Evolutionary conservation across 37 sponge, comb jelly and placozoan species (phyloP).

Genomic region (Axinella damicornis): DNA sequence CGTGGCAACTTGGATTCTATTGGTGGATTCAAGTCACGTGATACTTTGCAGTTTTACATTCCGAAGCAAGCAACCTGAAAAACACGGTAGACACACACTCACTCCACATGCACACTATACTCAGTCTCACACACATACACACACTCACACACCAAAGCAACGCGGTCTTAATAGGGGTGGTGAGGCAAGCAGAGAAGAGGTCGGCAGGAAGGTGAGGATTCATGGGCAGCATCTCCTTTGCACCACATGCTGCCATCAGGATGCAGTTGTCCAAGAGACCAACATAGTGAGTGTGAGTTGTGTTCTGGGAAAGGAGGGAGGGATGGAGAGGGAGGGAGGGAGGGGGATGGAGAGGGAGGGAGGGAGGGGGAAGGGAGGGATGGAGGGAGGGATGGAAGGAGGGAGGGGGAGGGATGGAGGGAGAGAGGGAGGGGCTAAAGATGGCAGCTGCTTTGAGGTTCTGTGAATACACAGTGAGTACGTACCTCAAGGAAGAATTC

Average conservation of each 20-base stretch:
- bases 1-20: too few species aligned
- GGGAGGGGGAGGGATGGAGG: not conserved
- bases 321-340: too few species aligned
- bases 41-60: not conserved
- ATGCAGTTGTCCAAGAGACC: constrained; percentile 75
- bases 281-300: constrained; percentile 12
- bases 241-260: constrained; percentile 89
- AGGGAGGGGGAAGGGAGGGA: not conserved
- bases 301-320: not conserved
- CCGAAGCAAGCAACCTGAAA: not conserved
- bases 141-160: constrained; percentile 71
- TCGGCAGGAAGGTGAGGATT: constrained; percentile 96
- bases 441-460: not conserved
- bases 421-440: too few species aligned
- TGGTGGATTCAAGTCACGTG: too few species aligned
- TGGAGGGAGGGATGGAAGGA: not conserved
- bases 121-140: not conserved
- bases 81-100: not conserved
- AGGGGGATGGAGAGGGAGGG: not conserved
- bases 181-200: constrained; percentile 95
- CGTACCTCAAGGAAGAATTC: constrained; percentile 60
- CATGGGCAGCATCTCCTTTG: constrained; percentile 92
- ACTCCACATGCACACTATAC: constrained; percentile 12
- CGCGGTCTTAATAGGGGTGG: constrained; percentile 91
- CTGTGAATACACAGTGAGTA: constrained; percentile 20